Conservation (phyloP, 2,113 vertebrate species). For the Psophia crepitans region DNA sequence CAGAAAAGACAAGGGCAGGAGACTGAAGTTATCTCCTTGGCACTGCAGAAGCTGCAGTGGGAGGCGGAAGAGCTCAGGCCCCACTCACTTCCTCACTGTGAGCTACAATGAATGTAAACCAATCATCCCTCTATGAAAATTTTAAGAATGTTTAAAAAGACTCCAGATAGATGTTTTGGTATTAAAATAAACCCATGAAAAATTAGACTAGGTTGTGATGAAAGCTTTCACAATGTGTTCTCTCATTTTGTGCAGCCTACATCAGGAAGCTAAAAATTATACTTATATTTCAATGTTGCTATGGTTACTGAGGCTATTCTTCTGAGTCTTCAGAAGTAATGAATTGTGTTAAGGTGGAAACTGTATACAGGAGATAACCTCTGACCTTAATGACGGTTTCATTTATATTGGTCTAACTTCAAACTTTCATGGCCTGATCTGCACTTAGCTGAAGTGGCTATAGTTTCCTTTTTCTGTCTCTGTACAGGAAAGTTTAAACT, state of each 20-base stretch:
- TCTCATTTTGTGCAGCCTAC: slow-evolving; percentile 18
- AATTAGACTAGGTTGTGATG: neutral
- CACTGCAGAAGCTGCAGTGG: neutral
- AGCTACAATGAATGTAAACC: neutral
- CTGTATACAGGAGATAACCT: neutral
- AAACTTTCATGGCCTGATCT: neutral
- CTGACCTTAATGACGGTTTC: neutral
- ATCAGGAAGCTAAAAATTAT: slow-evolving; percentile 38
- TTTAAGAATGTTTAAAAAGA: neutral
- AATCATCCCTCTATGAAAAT: neutral
- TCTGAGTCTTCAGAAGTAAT: slow-evolving; percentile 30
- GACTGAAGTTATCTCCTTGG: neutral
- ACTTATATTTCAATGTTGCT: slow-evolving; percentile 39
- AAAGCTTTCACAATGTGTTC: slow-evolving; percentile 1
- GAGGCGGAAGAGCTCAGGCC: neutral
- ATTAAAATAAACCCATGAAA: slow-evolving; percentile 3
- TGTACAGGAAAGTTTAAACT: neutral
- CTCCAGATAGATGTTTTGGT: neutral
- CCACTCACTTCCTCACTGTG: neutral
- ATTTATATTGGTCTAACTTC: neutral
- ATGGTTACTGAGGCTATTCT: slow-evolving; percentile 51
- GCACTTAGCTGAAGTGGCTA: neutral
- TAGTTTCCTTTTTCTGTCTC: neutral
- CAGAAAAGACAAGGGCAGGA: neutral
- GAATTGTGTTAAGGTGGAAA: neutral